Conservation (phyloP, 2,113 vertebrate species). For the Chamaetylas fuelleborni region DNA sequence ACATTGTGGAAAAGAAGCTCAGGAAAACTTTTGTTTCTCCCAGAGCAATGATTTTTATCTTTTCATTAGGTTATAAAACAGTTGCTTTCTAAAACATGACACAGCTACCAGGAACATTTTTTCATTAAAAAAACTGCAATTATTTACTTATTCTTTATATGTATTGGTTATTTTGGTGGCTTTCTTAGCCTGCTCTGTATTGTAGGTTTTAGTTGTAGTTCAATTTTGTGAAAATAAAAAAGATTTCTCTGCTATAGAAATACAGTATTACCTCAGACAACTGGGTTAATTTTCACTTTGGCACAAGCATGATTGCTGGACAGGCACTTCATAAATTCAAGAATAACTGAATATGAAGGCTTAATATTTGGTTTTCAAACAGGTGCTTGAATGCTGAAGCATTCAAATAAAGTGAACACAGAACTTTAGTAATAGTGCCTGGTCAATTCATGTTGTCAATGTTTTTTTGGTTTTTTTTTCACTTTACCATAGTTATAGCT, state of each 20-base stretch:
- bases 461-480: neutral
- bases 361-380: neutral
- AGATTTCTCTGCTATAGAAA: neutral
- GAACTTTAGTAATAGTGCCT: neutral
- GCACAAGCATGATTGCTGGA: neutral
- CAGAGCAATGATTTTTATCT: neutral
- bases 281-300: neutral
- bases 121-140: neutral
- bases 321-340: neutral
- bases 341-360: neutral
- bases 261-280: neutral
- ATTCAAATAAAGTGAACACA: neutral
- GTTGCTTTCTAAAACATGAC: neutral
- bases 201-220: neutral
- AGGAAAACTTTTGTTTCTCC: neutral
- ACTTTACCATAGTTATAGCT: neutral
- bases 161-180: neutral
- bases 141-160: neutral
- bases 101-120: neutral
- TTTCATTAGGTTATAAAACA: neutral
- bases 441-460: neutral
- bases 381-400: neutral
- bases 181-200: neutral
- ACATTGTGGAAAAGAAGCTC: neutral
- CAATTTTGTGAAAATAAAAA: neutral